phyloP scores from a whole-genome alignment of 2,888 invertebrate genomes.

The Bedellia somnulentella region DNA sequence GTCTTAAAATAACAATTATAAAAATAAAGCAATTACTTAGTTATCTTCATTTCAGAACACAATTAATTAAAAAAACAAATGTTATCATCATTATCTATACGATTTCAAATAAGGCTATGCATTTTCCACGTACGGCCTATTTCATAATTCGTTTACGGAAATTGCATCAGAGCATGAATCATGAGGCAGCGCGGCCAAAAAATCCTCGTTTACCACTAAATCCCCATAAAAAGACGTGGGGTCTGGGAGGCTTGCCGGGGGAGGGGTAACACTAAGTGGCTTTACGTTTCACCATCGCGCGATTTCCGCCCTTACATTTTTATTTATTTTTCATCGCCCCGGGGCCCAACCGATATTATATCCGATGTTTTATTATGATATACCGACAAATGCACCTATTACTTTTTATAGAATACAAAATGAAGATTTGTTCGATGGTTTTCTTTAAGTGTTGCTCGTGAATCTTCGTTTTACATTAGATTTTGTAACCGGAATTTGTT shows the following conservation, averaged over 20 bases:
- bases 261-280: conserved; percentile 45
- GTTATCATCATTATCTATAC: no score
- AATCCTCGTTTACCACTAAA: conserved; percentile 11
- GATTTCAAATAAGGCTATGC: no score
- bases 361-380: conserved; percentile 44
- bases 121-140: no score
- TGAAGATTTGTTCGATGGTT: conserved; percentile 17
- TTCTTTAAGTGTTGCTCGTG: no score
- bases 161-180: no score
- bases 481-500: no score
- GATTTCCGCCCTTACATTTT: conserved; percentile 23
- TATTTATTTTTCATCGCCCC: conserved; percentile 57
- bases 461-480: no score
- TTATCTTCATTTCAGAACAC: no score
- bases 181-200: conserved; percentile 1
- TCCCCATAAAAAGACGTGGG: conserved; percentile 17
- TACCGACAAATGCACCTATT: conserved; percentile 36
- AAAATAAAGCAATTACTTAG: no score
- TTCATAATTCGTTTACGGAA: conserved; percentile 3
- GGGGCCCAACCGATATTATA: conserved; percentile 38
- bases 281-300: conserved; percentile 39
- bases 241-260: conserved; percentile 16
- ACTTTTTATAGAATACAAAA: conserved; percentile 34
- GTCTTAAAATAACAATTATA: no score
- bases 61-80: no score